Percentiles rank a stretch among this genome's conserved stretches.
Conservation (phyloP, 2,888 invertebrate species). For the Caenorhabditis sp. region DNA sequence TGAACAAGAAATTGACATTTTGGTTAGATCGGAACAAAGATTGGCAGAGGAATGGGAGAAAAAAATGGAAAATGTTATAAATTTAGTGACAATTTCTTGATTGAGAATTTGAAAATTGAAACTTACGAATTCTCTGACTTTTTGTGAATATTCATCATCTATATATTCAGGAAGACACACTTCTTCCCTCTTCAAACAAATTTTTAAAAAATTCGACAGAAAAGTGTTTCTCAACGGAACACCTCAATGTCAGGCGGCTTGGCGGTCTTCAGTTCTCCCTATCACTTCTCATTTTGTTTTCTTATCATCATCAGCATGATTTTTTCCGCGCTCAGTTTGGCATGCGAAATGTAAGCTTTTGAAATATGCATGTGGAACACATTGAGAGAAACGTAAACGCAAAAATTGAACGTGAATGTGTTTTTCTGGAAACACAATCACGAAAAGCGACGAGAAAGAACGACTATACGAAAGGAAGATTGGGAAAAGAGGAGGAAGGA, state of each 20-base stretch:
- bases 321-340: neutral
- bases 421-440: constrained; percentile 37
- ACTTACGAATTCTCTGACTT: too few species aligned
- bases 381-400: too few species aligned
- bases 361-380: neutral
- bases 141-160: too few species aligned
- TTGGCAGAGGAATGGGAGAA: too few species aligned
- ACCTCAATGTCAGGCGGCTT: neutral
- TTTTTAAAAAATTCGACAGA: too few species aligned
- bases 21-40: too few species aligned
- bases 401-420: neutral
- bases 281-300: neutral
- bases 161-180: too few species aligned
- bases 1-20: too few species aligned
- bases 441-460: constrained; percentile 47
- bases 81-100: too few species aligned
- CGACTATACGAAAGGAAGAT: constrained; percentile 60
- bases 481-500: constrained; percentile 32
- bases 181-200: too few species aligned
- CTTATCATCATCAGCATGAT: neutral
- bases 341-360: neutral
- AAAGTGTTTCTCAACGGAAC: neutral
- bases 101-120: too few species aligned
- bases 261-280: neutral
- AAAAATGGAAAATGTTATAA: too few species aligned